Conservation (phyloP, 2,888 invertebrate genomes). For the Miltochrista miniata region DNA sequence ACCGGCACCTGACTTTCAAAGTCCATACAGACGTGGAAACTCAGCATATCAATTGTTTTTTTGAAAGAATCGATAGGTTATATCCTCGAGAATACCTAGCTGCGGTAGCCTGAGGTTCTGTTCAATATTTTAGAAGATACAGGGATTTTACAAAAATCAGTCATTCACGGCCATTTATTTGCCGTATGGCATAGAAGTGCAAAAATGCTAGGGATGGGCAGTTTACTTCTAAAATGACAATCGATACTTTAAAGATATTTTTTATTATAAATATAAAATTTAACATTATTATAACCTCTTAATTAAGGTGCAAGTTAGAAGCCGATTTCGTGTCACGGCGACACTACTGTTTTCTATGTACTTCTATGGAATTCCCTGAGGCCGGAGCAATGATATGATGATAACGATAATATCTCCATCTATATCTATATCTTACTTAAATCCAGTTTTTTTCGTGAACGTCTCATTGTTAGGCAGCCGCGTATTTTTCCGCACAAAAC, state of each 20-base stretch:
- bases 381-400: too few species aligned
- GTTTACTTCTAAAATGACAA: neutral
- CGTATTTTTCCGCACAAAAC: neutral
- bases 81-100: neutral
- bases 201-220: neutral
- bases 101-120: neutral
- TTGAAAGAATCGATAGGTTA: neutral
- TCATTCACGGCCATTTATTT: constrained; percentile 6
- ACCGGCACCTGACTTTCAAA: constrained; percentile 5
- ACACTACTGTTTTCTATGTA: neutral
- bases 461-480: neutral
- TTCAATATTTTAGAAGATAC: neutral
- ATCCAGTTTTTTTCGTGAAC: neutral
- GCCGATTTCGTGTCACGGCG: neutral
- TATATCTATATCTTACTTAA: neutral
- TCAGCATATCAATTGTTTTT: neutral
- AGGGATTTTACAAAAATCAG: constrained; percentile 2
- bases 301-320: neutral
- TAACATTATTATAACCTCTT: neutral
- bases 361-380: neutral
- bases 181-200: constrained; percentile 4
- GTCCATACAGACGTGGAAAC: constrained; percentile 3
- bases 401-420: neutral
- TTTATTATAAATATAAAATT: too few species aligned
- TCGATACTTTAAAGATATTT: constrained; percentile 1